Evolutionary conservation across 2,888 invertebrate genomes (phyloP).

Genomic region (Meteorus cinctellus): DNA sequence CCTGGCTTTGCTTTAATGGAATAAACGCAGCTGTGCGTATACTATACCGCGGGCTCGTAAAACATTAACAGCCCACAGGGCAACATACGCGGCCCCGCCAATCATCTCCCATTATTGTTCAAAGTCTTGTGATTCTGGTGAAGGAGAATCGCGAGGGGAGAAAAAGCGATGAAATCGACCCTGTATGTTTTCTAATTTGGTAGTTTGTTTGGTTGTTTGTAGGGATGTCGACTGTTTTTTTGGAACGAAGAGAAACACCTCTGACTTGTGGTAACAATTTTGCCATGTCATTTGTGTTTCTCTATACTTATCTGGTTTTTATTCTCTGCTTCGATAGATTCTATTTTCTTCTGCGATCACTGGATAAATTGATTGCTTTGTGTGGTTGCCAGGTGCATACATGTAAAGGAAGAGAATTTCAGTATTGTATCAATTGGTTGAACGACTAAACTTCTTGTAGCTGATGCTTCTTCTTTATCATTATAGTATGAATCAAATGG

Average conservation of each 20-base stretch:
- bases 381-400: conserved; percentile 19
- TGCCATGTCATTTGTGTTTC: too few species aligned
- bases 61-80: conserved; percentile 63
- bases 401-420: not conserved
- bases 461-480: not conserved
- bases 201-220: not conserved
- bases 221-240: not conserved
- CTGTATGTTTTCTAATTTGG: not conserved
- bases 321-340: not conserved
- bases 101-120: conserved; percentile 61
- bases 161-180: not conserved
- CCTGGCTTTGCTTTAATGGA: conserved; percentile 59
- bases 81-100: conserved; percentile 50
- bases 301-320: not conserved
- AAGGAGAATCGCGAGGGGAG: not conserved
- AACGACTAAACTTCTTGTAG: not conserved
- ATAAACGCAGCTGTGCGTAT: conserved; percentile 63
- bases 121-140: conserved; percentile 17
- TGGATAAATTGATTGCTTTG: conserved; percentile 34
- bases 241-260: not conserved
- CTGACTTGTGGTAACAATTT: too few species aligned
- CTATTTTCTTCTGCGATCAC: not conserved
- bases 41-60: conserved; percentile 61
- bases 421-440: conserved; percentile 1
- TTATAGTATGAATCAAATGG: too few species aligned